Evolutionary conservation across 2,113 vertebrate species (phyloP), one percentile per base, ranked within the genome.

Genomic region (Microtus richardsoni): DNA sequence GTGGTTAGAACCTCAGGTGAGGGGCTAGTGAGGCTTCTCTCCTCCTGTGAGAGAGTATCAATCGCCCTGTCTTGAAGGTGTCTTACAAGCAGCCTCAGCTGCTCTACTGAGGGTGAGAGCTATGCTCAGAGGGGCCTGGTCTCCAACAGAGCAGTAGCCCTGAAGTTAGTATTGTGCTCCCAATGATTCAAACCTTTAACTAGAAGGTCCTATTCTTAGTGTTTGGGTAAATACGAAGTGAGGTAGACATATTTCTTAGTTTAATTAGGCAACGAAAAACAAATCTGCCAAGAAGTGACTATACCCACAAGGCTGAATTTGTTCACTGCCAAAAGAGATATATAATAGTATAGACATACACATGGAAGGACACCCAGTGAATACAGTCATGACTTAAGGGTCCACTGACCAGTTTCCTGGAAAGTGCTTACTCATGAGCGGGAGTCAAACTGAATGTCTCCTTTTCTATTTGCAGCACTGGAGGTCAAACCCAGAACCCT

Each of bases 251-350:
- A 14, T n/a, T 93, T 49, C 74, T 93, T 71, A 52, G 19, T 96
- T 93, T 64, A 95, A 30, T 89, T 86, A 79, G 71, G 71, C 85
- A 91, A 91, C 78, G 41, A 33, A 75, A 88, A 90, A 41, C 68
- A 92, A 75, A 74, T 73, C 21, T 91, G 77, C 26, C 26, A 33
- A 73, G 62, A 93, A 95, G 86, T 75, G 16, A 64, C 39, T 78
- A 22, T 11, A 39, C 44, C 36, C 39, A 47, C 10, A 60, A 82
- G 9, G 5, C 80, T 89, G 41, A 91, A 77, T 78, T 12, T 86
- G n/a, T 54, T 89, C 75, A 54, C 21, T 73, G 47, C 24, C 47
- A 86, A 86, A 33, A 41, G 7, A 91, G 22, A 95, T 30, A 49
- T 30, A 2, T 7, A 75, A 10, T 5, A n/a, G 5, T 24, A 44